Evolutionary conservation across 2,113 vertebrate genomes (phyloP).

Genomic region (Protobothrops flavoviridis): DNA sequence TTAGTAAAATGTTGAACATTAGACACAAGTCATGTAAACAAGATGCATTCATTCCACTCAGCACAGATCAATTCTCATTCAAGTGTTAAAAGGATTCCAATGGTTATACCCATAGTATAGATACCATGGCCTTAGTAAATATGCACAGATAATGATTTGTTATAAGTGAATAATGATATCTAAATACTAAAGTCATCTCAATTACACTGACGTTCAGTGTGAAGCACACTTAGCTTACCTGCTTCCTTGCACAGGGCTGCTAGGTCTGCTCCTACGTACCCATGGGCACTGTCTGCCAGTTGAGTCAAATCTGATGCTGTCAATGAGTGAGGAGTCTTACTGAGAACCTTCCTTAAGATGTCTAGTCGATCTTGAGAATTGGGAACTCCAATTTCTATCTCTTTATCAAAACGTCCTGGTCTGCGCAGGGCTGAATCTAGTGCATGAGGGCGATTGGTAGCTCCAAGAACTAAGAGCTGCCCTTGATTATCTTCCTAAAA

Average conservation of each 20-base stretch:
- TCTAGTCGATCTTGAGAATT: conserved; percentile 81
- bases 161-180: background rate
- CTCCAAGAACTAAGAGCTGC: conserved; percentile 89
- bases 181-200: background rate
- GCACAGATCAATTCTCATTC: background rate
- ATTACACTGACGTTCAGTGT: background rate
- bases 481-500: conserved; percentile 85
- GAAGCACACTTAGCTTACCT: conserved; percentile 70
- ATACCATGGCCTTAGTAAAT: background rate
- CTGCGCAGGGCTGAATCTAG: conserved; percentile 89
- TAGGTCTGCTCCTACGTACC: conserved; percentile 93
- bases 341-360: conserved; percentile 85
- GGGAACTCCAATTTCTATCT: conserved; percentile 93
- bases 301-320: conserved; percentile 70
- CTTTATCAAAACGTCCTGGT: conserved; percentile 92
- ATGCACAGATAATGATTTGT: background rate
- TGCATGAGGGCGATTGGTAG: conserved; percentile 91
- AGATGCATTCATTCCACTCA: background rate
- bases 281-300: conserved; percentile 82
- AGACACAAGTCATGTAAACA: background rate
- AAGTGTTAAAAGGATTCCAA: background rate
- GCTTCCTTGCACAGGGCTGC: conserved; percentile 93
- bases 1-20: background rate
- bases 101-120: background rate
- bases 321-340: conserved; percentile 73